Base-by-base conservation (phyloP, 2,113 vertebrate genomes). In the Pristiophorus japonicus region DNA sequence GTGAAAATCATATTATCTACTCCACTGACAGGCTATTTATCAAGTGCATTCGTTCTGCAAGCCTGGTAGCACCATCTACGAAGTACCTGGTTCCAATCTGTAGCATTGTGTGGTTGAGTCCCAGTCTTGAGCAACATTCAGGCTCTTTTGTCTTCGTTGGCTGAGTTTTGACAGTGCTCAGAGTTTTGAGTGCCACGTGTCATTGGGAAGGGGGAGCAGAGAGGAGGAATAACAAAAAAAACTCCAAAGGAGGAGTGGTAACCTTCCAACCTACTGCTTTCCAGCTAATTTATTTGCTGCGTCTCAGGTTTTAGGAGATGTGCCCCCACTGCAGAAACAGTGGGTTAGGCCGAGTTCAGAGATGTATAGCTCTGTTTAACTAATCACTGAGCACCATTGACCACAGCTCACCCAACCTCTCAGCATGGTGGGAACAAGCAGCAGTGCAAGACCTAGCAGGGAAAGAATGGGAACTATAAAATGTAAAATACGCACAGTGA, bases 1-100 rank as follows among this genome's bases (percentile, higher is more conserved):
- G 45, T 94, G 93, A 94, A 94, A 70, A 73, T 70, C n/a, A 70
- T n/a, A n/a, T 70, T 45, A 94, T 47, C 93, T 94, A 47, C 66
- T 70, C 66, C 42, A 73, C 42, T 47, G 93, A 94, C 27, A 94
- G 65, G 66, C 66, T 70, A 94, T 94, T 70, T 51, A 94, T 94
- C 66, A 94, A 94, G 42, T 51, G 42, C 38, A 94, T 70, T 94
- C 42, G 34, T 16, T 94, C 65, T 94, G 42, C 65, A 67, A 45
- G 63, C n/a, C n/a, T 42, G 38, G 63, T 66, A 94, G 20, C n/a
- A 65, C 65, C 24, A 94, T 45, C 66, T 45, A 16, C 20, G 34
- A 93, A 63, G 62, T 94, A 27, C 16, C 42, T 22, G 27, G 66
- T 38, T 59, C 11, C 27, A 90, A 62, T 59, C 55, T n/a, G 55